Evolutionary conservation across 2,113 vertebrate species (phyloP).

Genomic region (Meles meles): DNA sequence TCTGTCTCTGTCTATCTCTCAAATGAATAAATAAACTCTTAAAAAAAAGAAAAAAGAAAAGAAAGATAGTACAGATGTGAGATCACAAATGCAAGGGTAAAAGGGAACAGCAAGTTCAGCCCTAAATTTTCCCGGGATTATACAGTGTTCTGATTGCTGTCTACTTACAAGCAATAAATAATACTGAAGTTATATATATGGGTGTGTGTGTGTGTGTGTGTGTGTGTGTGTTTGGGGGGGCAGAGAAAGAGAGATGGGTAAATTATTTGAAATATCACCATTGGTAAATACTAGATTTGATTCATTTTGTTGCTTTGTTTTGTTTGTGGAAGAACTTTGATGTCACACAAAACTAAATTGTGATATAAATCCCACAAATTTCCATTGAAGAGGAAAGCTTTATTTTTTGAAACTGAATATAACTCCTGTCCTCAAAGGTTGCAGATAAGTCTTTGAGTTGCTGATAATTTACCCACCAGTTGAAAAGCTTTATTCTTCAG

Average conservation of each 20-base stretch:
- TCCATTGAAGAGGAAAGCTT: neutral
- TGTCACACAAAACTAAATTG: neutral
- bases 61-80: neutral
- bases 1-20: too few species aligned
- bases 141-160: neutral
- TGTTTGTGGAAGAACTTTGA: neutral
- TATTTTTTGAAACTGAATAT: slow-evolving; percentile 2
- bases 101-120: neutral
- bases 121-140: neutral
- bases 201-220: neutral
- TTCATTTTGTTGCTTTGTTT: neutral
- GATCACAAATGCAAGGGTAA: neutral
- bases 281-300: neutral
- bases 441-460: neutral
- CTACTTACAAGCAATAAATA: neutral
- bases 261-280: neutral
- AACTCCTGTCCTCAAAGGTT: neutral
- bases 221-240: neutral
- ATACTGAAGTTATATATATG: neutral
- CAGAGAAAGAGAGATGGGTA: neutral
- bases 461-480: neutral
- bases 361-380: neutral
- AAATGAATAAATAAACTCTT: too few species aligned
- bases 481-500: neutral
- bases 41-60: too few species aligned